Evolutionary conservation across 2,113 vertebrate species (phyloP), one percentile per base, ranked within the genome.

Genomic region (Oryzias celebensis): DNA sequence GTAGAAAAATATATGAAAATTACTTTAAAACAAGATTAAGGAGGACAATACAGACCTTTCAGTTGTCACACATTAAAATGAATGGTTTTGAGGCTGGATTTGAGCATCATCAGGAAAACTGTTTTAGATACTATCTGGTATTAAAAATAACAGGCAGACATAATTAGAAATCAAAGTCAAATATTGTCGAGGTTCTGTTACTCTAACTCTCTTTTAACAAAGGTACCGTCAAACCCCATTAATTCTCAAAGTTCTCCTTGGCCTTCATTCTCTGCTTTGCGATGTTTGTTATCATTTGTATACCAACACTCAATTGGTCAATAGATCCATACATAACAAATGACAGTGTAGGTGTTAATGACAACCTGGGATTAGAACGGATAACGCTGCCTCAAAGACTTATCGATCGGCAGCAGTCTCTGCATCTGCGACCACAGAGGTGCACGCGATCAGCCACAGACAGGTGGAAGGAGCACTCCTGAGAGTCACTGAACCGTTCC

Each of bases 291-390:
- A 86, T 86, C 86, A 89, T 90, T 88, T 89, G 75, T 89, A 87
- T 87, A 85, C 85, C 73, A 59, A 63, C 59, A 48, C 68, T 88
- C 87, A 73, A 91, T 90, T 84, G 81, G 69, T 90, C 90, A 89
- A 90, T 91, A 79, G 44, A 81, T 90, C 90, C 71, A 91, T 91
- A 76, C 73, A 74, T 86, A 87, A 88, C 90, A 91, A 91, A 92
- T 90, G 86, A 82, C 84, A 88, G 68, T 75, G 78, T 73, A 75
- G 69, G 86, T 85, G 86, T 88, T 91, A 91, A 91, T 86, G 88
- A 85, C 87, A 87, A 81, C 26, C 64, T 26, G 81, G 87, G 87
- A 90, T 92, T 90, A 91, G 85, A 81, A 90, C 56, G 68, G 84
- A 89, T 91, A 89, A 89, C 73, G 82, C 86, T 70, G 78, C 82